Base-by-base conservation (phyloP, 2,888 invertebrate genomes). In the Pyrocoelia pectoralis region DNA sequence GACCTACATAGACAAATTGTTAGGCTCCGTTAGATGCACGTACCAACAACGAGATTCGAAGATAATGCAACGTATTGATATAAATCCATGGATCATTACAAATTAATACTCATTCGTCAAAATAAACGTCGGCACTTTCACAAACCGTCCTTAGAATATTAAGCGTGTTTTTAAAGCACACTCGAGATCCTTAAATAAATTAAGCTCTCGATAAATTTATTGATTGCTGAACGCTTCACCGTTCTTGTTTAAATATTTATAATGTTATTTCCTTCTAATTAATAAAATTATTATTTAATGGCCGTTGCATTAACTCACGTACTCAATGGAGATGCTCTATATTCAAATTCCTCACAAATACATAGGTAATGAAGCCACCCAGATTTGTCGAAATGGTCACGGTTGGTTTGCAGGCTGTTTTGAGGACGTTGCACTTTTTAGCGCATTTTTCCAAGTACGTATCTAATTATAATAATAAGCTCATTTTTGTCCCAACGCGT, bases 1-100 rank as follows among this genome's bases (percentile, higher is more conserved):
- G 76, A 76, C 75, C 75, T 74, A 75, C 74, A 75, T 75, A 72
- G 75, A 76, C 75, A 76, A 76, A 76, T 76, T 75, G 74, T 72
- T 69, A 63, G 67, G 66, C 64, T 71, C 74, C 74, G 75, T 74
- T 73, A 75, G 74, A 72, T 71, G 74, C 75, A 73, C 74, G 75
- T 73, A 74, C 55, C 70, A 68, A 65, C 64, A 67, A 8, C 61
- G 58, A 73, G 75, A 76, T 76, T 68, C 65, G 67, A 57, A 75
- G 74, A 75, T 75, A 75, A 76, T 73, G 68, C 68, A 14, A 33
- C 19, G 50, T 40, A 40, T 48, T 54, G 48, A 62, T 58, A 51
- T 24, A 51, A 56, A 51, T 43, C 49, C 17, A 18, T 13, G 1
- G 24, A 28, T 51, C 24, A 18, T 33, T 29, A 29, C 52, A 38